A percentile compares a stretch with the other conserved stretches of the same genome.
phyloP scores from a whole-genome alignment of 2,113 vertebrate genomes.

The Anser brachyrhynchus region DNA sequence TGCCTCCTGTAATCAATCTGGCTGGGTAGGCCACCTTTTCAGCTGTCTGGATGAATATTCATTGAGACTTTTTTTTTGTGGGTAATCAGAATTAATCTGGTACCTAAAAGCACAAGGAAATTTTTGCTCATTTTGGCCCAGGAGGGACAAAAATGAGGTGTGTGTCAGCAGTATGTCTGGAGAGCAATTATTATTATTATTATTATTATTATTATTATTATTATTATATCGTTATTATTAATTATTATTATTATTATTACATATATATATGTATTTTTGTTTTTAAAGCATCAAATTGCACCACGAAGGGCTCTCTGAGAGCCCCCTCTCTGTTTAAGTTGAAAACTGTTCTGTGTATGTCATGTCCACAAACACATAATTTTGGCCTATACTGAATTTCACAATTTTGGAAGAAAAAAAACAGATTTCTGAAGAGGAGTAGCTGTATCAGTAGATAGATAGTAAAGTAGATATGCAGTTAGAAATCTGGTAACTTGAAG shows the following conservation, averaged over 20 bases:
- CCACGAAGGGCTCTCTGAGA: background rate
- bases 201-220: too few species aligned
- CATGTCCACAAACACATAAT: background rate
- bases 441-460: background rate
- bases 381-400: background rate
- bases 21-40: background rate
- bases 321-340: background rate
- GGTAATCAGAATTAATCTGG: background rate
- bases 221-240: too few species aligned
- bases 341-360: background rate
- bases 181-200: background rate
- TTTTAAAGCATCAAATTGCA: background rate
- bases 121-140: background rate
- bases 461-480: background rate
- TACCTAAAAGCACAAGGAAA: background rate
- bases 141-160: background rate
- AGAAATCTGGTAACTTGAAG: background rate
- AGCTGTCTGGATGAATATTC: background rate
- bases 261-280: too few species aligned
- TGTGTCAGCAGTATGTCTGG: background rate
- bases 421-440: background rate
- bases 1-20: background rate
- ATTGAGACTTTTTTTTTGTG: background rate
- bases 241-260: too few species aligned
- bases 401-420: background rate